Base-by-base conservation (phyloP, 2,888 invertebrate species). In the Zele albiditarsus region DNA sequence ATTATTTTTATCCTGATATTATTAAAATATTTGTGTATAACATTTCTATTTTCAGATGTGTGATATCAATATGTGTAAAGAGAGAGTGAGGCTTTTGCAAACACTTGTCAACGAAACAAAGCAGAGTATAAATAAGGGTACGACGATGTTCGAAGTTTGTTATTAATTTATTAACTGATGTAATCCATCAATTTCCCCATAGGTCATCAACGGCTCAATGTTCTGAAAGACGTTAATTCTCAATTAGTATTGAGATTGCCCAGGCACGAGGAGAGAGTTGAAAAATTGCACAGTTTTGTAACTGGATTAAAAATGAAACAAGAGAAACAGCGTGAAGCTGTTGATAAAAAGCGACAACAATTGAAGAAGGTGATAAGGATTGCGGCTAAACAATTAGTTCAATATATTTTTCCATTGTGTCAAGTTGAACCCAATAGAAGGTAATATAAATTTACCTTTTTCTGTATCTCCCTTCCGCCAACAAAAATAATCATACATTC, bases 351-450 rank as follows among this genome's bases (percentile, higher is more conserved):
- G 75, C 90, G 92, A 77, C 90, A 91, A 27, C 90, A 91, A 79
- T 87, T 94, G 31, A 94, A 93, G 82, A 90, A 90, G 80, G 88
- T 91, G 25, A 91, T 92, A 6, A 90, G 92, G 75, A 88, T 89
- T 65, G 90, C 93, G 80, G 91, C 94, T 58, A 90, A 92, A 75
- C 93, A 94, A 84, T 89, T 95, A 71, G 91, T 93, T 57, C 90
- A 92, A 74, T 93, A 92, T 82, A 93, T 95, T 83, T 95, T 95
- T 89, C 94, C 94, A 6, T 93, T 95, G 77, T 88, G 89, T 25
- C 89, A 90, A 84, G 90, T 92, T 75, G 90, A 91, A 82, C 90
- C 91, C 57, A 85, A 87, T 53, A 89, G 88, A 85, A 89, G 90
- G 91, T 92, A 89, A 86, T 83, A 69, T 68, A 58, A 58, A 20